A percentile compares a stretch with the other conserved stretches of the same genome.
Evolutionary conservation across 1,140 invertebrate genomes (phyloP).

Genomic region (Matsumurasca onukii): DNA sequence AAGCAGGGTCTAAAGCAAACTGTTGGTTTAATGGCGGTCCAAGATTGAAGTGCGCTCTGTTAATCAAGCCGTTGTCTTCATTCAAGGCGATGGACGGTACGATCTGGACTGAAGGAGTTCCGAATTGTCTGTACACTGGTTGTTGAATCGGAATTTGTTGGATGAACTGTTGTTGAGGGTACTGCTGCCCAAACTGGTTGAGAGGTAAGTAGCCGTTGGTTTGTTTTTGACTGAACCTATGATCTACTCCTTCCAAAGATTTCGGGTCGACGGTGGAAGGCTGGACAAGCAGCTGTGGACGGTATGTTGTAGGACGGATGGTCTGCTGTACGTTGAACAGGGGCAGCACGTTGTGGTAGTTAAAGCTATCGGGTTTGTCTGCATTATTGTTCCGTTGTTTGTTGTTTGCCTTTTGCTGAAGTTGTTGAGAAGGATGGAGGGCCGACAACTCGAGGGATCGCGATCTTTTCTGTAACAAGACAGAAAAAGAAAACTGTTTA

Average conservation of each 20-base stretch:
- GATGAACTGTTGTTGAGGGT: neutral
- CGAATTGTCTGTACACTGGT: neutral
- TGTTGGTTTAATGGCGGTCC: slow-evolving; percentile 12
- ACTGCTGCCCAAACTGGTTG: neutral
- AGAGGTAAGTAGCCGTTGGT: slow-evolving; percentile 30
- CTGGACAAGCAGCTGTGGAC: slow-evolving; percentile 31
- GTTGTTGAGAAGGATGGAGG: slow-evolving; percentile 31
- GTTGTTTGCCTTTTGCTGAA: slow-evolving; percentile 32
- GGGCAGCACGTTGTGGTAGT: slow-evolving; percentile 32
- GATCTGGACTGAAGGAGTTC: slow-evolving; percentile 30
- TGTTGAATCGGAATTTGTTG: no score
- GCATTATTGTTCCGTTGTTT: slow-evolving; percentile 24
- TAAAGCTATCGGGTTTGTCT: slow-evolving; percentile 14
- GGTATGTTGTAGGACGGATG: slow-evolving; percentile 40
- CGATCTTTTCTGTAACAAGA: slow-evolving; percentile 43
- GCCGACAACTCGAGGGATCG: slow-evolving; percentile 39
- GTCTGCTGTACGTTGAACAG: slow-evolving; percentile 34
- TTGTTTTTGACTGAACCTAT: slow-evolving; percentile 31
- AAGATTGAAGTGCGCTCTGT: slow-evolving; percentile 20
- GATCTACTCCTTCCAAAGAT: slow-evolving; percentile 6
- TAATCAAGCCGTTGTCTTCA: slow-evolving; percentile 16
- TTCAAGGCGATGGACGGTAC: slow-evolving; percentile 33
- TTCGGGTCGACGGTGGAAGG: slow-evolving; percentile 13
- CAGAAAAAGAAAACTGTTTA: slow-evolving; percentile 40
- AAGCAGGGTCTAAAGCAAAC: neutral